Base-by-base conservation (phyloP, 2,113 vertebrate genomes). In the Rutilus rutilus region DNA sequence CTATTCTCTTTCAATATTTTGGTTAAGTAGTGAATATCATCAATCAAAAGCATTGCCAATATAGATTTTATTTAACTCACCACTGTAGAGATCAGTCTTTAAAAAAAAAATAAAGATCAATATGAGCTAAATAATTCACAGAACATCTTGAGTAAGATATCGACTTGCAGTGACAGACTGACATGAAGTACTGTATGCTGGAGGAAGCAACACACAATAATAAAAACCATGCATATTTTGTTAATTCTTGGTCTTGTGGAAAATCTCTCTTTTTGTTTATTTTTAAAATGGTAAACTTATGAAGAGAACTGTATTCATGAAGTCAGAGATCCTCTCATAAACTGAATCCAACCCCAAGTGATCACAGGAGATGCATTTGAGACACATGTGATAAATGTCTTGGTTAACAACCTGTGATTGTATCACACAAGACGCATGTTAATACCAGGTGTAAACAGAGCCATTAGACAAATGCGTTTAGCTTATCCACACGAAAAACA, bases 81-180 rank as follows among this genome's bases (percentile, higher is more conserved):
- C 0, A 1, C 69, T 45, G 23, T 45, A 45, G 21, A 73, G 21
- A 52, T 15, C 50, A 17, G 50, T 52, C 15, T 52, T 52, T 45
- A n/a, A n/a, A n/a, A n/a, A n/a, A 0, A 0, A 33, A 17, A 73
- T 25, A 47, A 47, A 74, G 14, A 74, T 75, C 71, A 25, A 75
- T 50, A 50, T 50, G n/a, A 27, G 71, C 42, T 75, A 47, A 75
- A 75, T 75, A 75, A 75, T 75, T 75, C 23, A 75, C 23, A 25
- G 36, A n/a, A n/a, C 71, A 25, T 47, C 42, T 75, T 25, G 42
- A 50, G 23, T 47, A 17, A 27, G 23, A 27, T 75, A 75, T 75
- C 42, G 50, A 9, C 71, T 47, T 50, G 42, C n/a, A 75, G 71
- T 47, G 71, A 47, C 71, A 27, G 23, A 47, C 71, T 47, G 36